Percentiles rank a stretch among this genome's conserved stretches.
Evolutionary conservation across 2,113 vertebrate genomes (phyloP).

Genomic region (Syngnathus floridae): DNA sequence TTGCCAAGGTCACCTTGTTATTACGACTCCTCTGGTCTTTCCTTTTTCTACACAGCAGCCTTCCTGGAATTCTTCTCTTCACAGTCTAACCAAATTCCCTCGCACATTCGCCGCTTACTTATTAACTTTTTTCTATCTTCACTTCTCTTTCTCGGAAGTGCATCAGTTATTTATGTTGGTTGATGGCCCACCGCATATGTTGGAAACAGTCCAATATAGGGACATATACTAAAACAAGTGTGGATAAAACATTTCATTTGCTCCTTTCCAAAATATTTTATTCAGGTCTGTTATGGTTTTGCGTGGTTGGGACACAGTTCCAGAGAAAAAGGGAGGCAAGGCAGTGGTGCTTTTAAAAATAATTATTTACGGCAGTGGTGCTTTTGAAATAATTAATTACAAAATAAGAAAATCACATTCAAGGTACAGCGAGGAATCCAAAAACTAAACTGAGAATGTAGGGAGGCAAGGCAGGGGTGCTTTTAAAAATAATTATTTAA

Average conservation of each 20-base stretch:
- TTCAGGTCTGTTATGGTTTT: background rate
- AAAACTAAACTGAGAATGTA: too few species aligned
- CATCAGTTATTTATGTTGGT: too few species aligned
- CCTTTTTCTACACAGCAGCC: background rate
- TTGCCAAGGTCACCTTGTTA: constrained; percentile 27
- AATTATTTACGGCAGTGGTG: too few species aligned
- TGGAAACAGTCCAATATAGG: background rate
- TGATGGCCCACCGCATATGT: background rate
- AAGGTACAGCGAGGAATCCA: too few species aligned
- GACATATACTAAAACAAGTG: too few species aligned
- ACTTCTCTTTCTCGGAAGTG: background rate
- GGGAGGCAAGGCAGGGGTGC: too few species aligned
- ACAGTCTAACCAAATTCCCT: constrained; percentile 22
- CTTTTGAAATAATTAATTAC: too few species aligned
- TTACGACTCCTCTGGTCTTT: background rate
- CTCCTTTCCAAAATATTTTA: background rate
- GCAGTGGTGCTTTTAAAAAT: too few species aligned
- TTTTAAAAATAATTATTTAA: too few species aligned
- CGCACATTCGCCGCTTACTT: constrained; percentile 24
- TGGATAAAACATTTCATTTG: background rate
- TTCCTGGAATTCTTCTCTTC: constrained; percentile 5
- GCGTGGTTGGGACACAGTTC: too few species aligned
- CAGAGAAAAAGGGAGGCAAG: too few species aligned
- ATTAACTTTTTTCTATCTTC: constrained; percentile 1
- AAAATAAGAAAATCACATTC: too few species aligned